phyloP scores from a whole-genome alignment of 2,113 vertebrate species.

The Manacus vitellinus region DNA sequence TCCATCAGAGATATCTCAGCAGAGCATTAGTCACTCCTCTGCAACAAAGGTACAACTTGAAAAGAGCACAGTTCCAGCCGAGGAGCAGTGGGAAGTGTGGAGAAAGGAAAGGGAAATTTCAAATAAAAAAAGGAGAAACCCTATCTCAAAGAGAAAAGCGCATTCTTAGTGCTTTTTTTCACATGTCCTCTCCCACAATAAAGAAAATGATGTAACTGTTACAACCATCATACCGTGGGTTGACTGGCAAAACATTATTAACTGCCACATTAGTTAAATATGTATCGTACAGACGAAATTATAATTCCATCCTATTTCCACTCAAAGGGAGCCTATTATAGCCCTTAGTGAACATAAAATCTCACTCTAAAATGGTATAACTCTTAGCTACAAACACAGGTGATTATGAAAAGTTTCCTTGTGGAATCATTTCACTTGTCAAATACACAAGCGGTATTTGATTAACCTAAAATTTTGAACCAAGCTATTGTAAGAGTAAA shows the following conservation, averaged over 20 bases:
- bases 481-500: neutral
- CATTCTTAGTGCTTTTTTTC: neutral
- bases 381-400: neutral
- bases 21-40: neutral
- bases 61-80: neutral
- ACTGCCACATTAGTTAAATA: neutral
- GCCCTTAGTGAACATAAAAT: neutral
- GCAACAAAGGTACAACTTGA: neutral
- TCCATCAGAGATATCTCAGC: neutral
- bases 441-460: neutral
- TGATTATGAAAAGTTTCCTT: neutral
- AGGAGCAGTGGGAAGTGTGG: neutral
- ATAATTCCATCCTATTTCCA: neutral
- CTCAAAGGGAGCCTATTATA: neutral
- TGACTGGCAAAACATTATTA: neutral
- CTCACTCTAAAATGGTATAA: neutral
- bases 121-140: neutral
- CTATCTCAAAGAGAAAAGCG: neutral
- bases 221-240: neutral
- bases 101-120: neutral
- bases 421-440: neutral
- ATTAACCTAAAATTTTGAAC: neutral
- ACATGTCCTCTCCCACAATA: neutral
- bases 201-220: neutral
- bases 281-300: neutral